Evolutionary conservation across 2,113 vertebrate species (phyloP).

Genomic region (Plecturocebus donacophilus): DNA sequence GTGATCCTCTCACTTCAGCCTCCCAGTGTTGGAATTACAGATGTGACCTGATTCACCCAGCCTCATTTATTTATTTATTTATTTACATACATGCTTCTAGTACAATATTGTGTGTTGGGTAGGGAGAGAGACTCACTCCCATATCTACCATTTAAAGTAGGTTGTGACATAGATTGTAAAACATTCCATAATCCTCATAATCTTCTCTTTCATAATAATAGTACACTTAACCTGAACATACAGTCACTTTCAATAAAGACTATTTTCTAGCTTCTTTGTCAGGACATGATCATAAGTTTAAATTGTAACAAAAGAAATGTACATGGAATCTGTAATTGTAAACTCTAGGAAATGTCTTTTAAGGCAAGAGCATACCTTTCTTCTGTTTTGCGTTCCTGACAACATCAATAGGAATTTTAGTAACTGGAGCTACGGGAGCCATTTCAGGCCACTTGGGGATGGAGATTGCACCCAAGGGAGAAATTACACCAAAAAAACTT

Average conservation of each 20-base stretch:
- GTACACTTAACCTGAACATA: not conserved
- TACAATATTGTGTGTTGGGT: not conserved
- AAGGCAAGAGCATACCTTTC: not conserved
- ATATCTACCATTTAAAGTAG: not conserved
- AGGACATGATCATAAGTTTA: not conserved
- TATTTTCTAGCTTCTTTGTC: not conserved
- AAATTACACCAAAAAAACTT: not conserved
- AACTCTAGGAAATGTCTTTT: not conserved
- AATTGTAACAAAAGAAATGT: not conserved
- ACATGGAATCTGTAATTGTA: not conserved
- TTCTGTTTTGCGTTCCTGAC: not conserved
- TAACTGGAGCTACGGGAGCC: not conserved
- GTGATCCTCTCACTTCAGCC: too few relatives aligned
- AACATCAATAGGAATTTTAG: not conserved
- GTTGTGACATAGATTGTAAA: not conserved
- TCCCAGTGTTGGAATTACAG: too few relatives aligned
- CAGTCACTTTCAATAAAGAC: not conserved
- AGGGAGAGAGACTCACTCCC: not conserved
- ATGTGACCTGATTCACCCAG: too few relatives aligned
- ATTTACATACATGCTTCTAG: not conserved
- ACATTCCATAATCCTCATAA: not conserved
- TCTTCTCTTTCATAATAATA: not conserved
- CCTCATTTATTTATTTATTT: too few relatives aligned
- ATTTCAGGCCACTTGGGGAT: not conserved
- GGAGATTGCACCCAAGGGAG: not conserved